These are phyloP conservation scores for Stichodactyla helianthus DNA, from an alignment of 64 coral and sea anemone genomes.

Conservation along the genomic window DNA sequence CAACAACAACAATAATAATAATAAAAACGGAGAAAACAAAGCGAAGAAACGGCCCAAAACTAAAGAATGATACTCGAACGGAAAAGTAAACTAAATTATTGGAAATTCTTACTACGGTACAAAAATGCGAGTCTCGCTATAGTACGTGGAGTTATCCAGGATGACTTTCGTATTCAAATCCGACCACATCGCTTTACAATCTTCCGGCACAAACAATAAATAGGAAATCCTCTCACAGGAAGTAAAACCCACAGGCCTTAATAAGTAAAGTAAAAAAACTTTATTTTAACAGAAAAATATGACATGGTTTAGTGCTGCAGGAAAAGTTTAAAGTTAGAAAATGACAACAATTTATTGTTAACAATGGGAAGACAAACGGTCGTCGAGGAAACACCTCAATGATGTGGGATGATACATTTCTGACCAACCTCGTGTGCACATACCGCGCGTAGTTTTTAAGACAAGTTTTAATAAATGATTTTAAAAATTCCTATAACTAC, in stretches of 20 bases:
- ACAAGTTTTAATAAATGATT: too few relatives aligned
- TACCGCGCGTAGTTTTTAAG: too few relatives aligned
- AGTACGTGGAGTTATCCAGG: neutral
- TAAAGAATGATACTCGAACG: too few relatives aligned
- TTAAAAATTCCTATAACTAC: too few relatives aligned
- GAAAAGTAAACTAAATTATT: too few relatives aligned
- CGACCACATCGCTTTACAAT: neutral
- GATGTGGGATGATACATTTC: neutral
- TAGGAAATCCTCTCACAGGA: slow-evolving; percentile 15
- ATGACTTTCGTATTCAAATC: neutral
- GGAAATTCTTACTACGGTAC: too few relatives aligned
- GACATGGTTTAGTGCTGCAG: neutral
- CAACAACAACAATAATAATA: too few relatives aligned
- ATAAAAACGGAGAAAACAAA: too few relatives aligned
- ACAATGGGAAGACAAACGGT: neutral
- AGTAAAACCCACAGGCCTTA: neutral
- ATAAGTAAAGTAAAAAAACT: slow-evolving; percentile 4
- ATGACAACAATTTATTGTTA: slow-evolving; percentile 7
- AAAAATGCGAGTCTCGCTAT: neutral
- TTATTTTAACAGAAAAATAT: slow-evolving; percentile 8
- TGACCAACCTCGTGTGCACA: neutral
- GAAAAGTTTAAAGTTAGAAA: neutral
- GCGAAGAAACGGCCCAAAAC: too few relatives aligned
- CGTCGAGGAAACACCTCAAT: neutral
- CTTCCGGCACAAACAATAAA: neutral